Evolutionary conservation across 64 coral and sea anemone species (phyloP).

Genomic region (Stichodactyla helianthus): DNA sequence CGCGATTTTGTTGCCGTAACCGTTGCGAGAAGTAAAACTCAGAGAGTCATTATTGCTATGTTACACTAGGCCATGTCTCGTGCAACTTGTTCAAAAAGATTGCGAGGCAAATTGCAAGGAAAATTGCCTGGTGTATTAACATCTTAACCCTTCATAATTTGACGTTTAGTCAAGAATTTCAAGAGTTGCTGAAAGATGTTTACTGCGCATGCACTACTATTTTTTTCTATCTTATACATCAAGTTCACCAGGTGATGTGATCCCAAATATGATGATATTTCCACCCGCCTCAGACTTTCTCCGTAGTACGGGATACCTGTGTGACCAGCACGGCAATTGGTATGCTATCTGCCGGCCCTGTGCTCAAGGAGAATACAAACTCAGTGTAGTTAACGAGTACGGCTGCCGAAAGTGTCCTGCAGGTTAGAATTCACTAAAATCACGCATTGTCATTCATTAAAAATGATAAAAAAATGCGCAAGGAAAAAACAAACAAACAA

Average conservation of each 20-base stretch:
- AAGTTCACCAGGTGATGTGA: background rate
- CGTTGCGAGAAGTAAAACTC: too few relatives aligned
- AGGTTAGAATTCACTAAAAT: background rate
- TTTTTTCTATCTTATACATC: background rate
- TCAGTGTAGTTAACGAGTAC: background rate
- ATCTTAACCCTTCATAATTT: too few relatives aligned
- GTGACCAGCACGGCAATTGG: background rate
- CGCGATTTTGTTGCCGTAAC: too few relatives aligned
- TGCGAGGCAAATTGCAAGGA: too few relatives aligned
- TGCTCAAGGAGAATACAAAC: slow-evolving; percentile 1
- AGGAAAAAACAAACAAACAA: background rate
- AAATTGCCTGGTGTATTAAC: too few relatives aligned
- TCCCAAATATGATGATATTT: background rate
- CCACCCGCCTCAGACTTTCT: background rate
- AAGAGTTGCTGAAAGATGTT: background rate
- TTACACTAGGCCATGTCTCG: too few relatives aligned
- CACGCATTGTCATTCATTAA: too few relatives aligned
- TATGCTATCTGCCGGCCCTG: background rate
- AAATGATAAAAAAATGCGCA: too few relatives aligned
- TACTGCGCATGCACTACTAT: background rate
- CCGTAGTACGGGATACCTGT: background rate
- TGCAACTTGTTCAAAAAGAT: too few relatives aligned
- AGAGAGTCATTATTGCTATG: too few relatives aligned
- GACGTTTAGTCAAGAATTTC: too few relatives aligned
- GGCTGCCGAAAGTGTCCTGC: background rate